phyloP scores from a whole-genome alignment of 2,797 vertebrate genomes.

The Notamacropus eugenii region DNA sequence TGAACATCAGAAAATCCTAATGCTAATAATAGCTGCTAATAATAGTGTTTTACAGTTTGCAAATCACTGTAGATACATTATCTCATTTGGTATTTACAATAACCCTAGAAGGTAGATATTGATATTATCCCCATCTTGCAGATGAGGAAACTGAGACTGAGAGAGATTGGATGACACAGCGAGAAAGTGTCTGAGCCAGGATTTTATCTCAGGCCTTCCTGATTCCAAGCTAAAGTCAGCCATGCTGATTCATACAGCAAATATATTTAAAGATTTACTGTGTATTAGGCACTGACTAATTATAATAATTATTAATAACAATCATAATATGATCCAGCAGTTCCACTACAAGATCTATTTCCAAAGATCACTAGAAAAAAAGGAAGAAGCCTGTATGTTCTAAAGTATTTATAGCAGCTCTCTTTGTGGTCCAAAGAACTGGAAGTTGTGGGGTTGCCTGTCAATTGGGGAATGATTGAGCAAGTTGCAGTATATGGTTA shows the following conservation, averaged over 20 bases:
- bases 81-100: not conserved
- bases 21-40: not conserved
- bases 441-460: not conserved
- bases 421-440: not conserved
- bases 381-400: not conserved
- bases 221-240: not conserved
- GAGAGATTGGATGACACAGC: no score
- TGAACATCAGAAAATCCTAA: not conserved
- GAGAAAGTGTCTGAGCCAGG: no score
- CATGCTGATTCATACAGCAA: not conserved
- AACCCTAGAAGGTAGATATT: not conserved
- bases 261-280: not conserved
- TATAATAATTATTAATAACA: not conserved
- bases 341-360: not conserved
- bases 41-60: not conserved
- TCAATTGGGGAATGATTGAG: no score
- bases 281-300: not conserved
- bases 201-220: not conserved
- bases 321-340: not conserved
- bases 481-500: no score
- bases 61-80: not conserved
- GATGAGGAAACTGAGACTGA: not conserved
- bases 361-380: not conserved
- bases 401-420: no score
- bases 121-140: not conserved